Percentiles rank a stretch among this genome's conserved stretches.
Evolutionary conservation across 2,797 vertebrate genomes (phyloP).

Genomic region (Pseudomugil gertrudae): DNA sequence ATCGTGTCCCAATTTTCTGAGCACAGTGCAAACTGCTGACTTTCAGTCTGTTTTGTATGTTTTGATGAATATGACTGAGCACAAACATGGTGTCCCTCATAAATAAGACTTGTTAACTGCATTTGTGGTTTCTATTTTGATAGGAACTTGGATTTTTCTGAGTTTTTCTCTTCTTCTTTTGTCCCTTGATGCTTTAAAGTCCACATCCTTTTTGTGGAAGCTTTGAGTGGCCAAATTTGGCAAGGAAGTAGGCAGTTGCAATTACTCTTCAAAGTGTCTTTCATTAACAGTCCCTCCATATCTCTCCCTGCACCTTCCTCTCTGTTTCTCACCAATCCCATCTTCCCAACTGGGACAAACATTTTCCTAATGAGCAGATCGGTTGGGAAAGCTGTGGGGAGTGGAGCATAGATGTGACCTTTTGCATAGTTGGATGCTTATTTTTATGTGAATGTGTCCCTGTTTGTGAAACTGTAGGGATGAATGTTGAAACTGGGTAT

Average conservation of each 20-base stretch:
- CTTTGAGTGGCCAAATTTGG: constrained; percentile 46
- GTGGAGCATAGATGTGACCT: constrained; percentile 90
- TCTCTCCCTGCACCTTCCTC: constrained; percentile 26
- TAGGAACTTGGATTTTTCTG: constrained; percentile 31
- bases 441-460: constrained; percentile 84
- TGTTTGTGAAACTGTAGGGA: constrained; percentile 33
- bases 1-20: constrained; percentile 41
- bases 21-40: constrained; percentile 68
- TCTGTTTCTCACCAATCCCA: constrained; percentile 63
- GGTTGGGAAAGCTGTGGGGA: constrained; percentile 89
- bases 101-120: constrained; percentile 49
- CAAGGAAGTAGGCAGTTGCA: constrained; percentile 40
- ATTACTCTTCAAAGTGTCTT: constrained; percentile 55
- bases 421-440: constrained; percentile 88
- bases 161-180: constrained; percentile 18
- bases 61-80: constrained; percentile 57
- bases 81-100: constrained; percentile 34
- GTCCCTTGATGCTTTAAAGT: constrained; percentile 25
- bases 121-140: constrained; percentile 22
- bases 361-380: constrained; percentile 92
- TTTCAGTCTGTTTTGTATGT: constrained; percentile 55
- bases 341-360: constrained; percentile 86
- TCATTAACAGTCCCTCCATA: constrained; percentile 19
- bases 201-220: constrained; percentile 40
- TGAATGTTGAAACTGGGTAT: neutral